Evolutionary conservation across 2,113 vertebrate genomes (phyloP), one percentile per base, ranked within the genome.

Genomic region (Pycnonotus jocosus): DNA sequence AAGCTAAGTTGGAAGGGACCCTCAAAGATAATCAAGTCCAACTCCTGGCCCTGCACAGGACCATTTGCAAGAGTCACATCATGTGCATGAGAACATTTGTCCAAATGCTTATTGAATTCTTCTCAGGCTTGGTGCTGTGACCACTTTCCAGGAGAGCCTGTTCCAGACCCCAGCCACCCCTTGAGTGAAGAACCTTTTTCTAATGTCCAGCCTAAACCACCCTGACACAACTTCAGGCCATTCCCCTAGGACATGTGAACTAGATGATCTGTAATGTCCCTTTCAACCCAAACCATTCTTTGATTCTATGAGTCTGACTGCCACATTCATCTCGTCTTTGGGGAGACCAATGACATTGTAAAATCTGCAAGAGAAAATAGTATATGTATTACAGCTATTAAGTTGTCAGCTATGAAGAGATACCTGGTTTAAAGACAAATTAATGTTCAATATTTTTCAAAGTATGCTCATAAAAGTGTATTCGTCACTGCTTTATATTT

Each of bases 401-500:
- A 77, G 18, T 83, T 95, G 33, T 88, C 65, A 87, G 23, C 50
- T 68, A 14, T 17, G 11, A 89, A 74, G 31, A 73, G 17, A 38
- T 76, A 20, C 9, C 42, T 92, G 24, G 18, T 86, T 91, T 92
- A 60, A 61, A 93, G 58, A 61, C 4, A 48, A 78, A 81, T 42
- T 73, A 27, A 79, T 81, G 25, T 82, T 85, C 25, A 42, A 19
- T 68, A 7, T 56, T 24, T 92, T 82, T 94, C 33, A 17, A 73
- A 61, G 11, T 73, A 38, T 80, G 15, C 12, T 92, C 3, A 61
- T 61, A 42, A 86, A 87, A 56, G 24, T 53, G 16, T 40, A 22
- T 72, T 94, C 92, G 20, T 65, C 18, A 42, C 18, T 83, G 19
- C 47, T 92, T 92, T 47, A 12, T 86, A 61, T 74, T 91, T 92